Base-by-base conservation (phyloP, 2,797 vertebrate species). In the Halcyon badia region DNA sequence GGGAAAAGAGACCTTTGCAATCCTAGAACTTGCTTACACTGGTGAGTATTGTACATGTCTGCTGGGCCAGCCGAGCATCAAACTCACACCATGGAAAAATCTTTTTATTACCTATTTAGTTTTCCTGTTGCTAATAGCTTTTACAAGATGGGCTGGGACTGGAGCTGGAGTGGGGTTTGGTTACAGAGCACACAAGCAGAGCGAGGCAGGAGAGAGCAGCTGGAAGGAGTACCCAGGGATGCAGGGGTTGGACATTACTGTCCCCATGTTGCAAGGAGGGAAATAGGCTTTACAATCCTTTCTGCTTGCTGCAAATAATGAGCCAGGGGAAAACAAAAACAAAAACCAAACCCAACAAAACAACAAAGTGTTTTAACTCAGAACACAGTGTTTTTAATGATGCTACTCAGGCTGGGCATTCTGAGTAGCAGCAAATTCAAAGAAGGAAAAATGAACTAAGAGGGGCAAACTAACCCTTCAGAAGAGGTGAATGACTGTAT, bases 31-130 rank as follows among this genome's bases (percentile, higher is more conserved):
- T 10, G 3, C 22, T 64, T 61, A n/a, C 33, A 62, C 22, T 1
- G 4, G 33, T n/a, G 76, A 24, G 31, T 69, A 54, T 73, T 85
- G 68, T 24, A 49, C 3, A 0, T 4, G 9, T 51, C 57, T 61
- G 8, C 60, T 77, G 60, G 30, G 48, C 15, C 39, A 52, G 49
- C 5, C n/a, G 49, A 80, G 73, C 22, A 28, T 22, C 49, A 60
- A 25, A 68, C 24, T 64, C 54, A 30, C 11, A 31, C 10, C 0
- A 0, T 3, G 4, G n/a, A 64, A 60, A 69, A 48, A 11, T 26
- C 22, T 83, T 73, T 73, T 66, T 35, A 5, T 56, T 83, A 37
- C 0, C 0, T n/a, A 11, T 49, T 48, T 46, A 35, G 10, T 16
- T 78, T 81, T 81, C 69, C 31, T 94, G 20, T 44, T 88, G 28